Percentiles rank a stretch among this genome's conserved stretches.
Conservation (phyloP, 2,113 vertebrate genomes). For the Tretioscincus oriximinensis region DNA sequence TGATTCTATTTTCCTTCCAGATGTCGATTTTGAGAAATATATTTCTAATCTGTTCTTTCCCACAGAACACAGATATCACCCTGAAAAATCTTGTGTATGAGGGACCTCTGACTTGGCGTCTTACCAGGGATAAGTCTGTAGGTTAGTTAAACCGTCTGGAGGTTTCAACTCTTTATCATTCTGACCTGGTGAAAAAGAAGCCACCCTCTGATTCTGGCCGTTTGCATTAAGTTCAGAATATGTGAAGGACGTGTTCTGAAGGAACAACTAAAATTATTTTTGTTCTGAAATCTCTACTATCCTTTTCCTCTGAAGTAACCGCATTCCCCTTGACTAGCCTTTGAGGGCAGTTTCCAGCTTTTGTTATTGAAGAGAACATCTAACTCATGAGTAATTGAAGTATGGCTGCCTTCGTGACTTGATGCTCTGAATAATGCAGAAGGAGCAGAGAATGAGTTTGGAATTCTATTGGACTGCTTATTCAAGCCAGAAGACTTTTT, state of each 20-base stretch:
- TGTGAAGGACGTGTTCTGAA: not conserved
- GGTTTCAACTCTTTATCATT: not conserved
- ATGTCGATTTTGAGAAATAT: not conserved
- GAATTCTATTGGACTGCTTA: not conserved
- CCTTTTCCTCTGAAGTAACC: no score
- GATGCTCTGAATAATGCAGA: not conserved
- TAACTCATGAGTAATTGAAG: no score
- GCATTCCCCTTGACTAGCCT: not conserved
- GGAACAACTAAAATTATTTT: no score
- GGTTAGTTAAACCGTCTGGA: constrained; percentile 65
- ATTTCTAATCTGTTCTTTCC: not conserved
- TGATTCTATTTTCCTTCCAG: no score
- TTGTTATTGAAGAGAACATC: not conserved
- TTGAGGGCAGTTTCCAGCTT: not conserved
- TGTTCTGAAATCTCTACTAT: no score
- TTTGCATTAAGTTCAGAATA: no score
- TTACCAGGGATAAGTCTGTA: constrained; percentile 86
- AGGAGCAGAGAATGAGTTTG: not conserved
- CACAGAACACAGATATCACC: constrained; percentile 83
- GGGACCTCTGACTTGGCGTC: constrained; percentile 82
- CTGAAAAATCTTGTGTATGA: constrained; percentile 80
- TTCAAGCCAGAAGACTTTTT: no score
- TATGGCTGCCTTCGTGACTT: not conserved
- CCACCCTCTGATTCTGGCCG: not conserved
- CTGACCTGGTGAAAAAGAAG: not conserved